A percentile compares a stretch with the other conserved stretches of the same genome.
These are phyloP conservation scores for Prietella phreatophila DNA, from an alignment of 2,113 vertebrate genomes.

Conservation along the genomic window DNA sequence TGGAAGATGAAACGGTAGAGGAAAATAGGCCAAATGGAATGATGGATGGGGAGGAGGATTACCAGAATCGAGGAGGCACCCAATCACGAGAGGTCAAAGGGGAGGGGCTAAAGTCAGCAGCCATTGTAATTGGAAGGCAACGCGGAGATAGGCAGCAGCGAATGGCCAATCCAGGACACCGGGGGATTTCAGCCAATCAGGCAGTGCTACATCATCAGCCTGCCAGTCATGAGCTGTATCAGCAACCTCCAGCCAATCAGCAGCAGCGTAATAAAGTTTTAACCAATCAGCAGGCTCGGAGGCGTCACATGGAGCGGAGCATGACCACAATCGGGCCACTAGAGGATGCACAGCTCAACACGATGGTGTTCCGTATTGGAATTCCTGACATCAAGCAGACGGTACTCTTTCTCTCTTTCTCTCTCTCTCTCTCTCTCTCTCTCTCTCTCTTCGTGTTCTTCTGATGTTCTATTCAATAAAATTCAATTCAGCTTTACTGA, in stretches of 20 bases:
- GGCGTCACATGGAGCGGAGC: constrained; percentile 81
- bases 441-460: background rate
- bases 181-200: constrained; percentile 64
- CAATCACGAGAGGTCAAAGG: constrained; percentile 67
- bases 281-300: constrained; percentile 64
- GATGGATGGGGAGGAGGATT: constrained; percentile 60
- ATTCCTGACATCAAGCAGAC: constrained; percentile 93
- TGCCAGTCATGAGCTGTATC: constrained; percentile 64
- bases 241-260: constrained; percentile 61
- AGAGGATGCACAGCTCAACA: constrained; percentile 82
- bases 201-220: constrained; percentile 62
- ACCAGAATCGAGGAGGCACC: constrained; percentile 63
- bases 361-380: constrained; percentile 88
- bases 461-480: background rate
- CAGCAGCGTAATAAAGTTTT: constrained; percentile 58
- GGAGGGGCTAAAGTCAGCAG: constrained; percentile 69
- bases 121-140: constrained; percentile 72
- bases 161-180: constrained; percentile 60
- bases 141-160: constrained; percentile 65
- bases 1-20: constrained; percentile 79
- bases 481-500: too few relatives aligned
- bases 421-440: too few relatives aligned
- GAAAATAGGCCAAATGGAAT: constrained; percentile 72
- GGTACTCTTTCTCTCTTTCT: constrained; percentile 56
- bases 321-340: constrained; percentile 76